Base-by-base conservation (phyloP, 2,888 invertebrate genomes). In the Parascotia fuliginaria region DNA sequence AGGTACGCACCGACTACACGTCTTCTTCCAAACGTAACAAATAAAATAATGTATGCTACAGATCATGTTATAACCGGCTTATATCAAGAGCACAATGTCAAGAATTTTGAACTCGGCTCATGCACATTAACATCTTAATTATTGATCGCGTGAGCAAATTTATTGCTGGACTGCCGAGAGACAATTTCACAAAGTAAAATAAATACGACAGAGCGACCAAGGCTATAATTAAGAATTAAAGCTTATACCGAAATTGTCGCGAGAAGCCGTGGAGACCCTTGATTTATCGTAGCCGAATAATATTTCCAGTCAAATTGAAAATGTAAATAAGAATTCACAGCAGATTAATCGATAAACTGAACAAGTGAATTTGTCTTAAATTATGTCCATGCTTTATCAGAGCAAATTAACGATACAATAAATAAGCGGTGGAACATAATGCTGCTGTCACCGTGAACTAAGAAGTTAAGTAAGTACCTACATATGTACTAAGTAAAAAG, bases 161-260 rank as follows among this genome's bases (percentile, higher is more conserved):
- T 85, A 87, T 83, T 73, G 70, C 77, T 55, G 60, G 67, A 60
- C 55, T 61, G 57, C 55, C 60, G 46, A 60, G 60, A 75, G 76
- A 86, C 81, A 83, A 83, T 79, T 87, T 84, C 67, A 71, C 75
- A 79, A 78, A 80, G 79, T 77, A 81, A 83, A 86, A 87, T 87
- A 84, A 88, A 84, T 81, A 85, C 78, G 77, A 77, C 77, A 77
- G 68, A 75, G 65, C 75, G 63, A 78, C 77, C 78, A 76, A 78
- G 74, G 68, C 80, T 79, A 87, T 87, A 86, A 89, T 88, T 89
- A 89, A 88, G 87, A 85, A 87, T 87, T 87, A 85, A 85, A 87
- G 76, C 77, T 83, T 79, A 81, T 81, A 76, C 79, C 75, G 67
- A 85, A 86, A 84, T 83, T 84, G 85, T 85, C 82, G 76, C 81